These are phyloP conservation scores for Phasianus colchicus DNA, from an alignment of 2,113 vertebrate species.

Conservation along the genomic window DNA sequence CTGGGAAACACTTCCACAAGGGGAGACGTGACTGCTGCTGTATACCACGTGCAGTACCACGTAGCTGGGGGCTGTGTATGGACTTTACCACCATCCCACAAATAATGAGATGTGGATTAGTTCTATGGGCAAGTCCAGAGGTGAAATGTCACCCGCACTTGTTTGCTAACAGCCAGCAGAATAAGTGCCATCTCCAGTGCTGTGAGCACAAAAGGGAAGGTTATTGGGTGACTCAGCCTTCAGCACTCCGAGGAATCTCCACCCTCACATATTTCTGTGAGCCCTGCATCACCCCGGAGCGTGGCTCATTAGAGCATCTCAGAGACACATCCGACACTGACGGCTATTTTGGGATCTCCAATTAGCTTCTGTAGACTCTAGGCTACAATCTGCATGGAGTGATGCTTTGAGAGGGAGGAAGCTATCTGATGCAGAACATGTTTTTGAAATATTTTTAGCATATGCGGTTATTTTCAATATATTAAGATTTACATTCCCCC, in stretches of 20 bases:
- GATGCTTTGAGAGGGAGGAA: not conserved
- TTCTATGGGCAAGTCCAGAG: not conserved
- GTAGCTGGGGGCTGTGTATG: accelerated
- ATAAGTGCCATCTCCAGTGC: not conserved
- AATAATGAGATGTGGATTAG: not conserved
- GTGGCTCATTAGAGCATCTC: slow-evolving; percentile 13
- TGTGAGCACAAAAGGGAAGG: not conserved
- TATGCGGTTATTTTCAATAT: not conserved
- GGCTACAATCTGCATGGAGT: not conserved
- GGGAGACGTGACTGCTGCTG: not conserved
- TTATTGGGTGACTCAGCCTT: not conserved
- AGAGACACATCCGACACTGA: not conserved
- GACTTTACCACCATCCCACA: not conserved
- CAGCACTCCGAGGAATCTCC: not conserved
- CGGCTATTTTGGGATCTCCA: slow-evolving; percentile 13
- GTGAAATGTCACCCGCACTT: accelerated
- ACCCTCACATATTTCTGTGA: not conserved
- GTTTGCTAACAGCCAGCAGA: not conserved
- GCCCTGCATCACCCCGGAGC: not conserved
- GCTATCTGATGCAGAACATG: not conserved
- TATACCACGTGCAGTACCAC: not conserved
- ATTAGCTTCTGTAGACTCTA: not conserved
- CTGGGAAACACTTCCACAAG: not conserved
- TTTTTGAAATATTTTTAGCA: not conserved
- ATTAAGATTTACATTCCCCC: not conserved